phyloP scores from a whole-genome alignment of 2,113 vertebrate genomes.

The Saguinus imperator region DNA sequence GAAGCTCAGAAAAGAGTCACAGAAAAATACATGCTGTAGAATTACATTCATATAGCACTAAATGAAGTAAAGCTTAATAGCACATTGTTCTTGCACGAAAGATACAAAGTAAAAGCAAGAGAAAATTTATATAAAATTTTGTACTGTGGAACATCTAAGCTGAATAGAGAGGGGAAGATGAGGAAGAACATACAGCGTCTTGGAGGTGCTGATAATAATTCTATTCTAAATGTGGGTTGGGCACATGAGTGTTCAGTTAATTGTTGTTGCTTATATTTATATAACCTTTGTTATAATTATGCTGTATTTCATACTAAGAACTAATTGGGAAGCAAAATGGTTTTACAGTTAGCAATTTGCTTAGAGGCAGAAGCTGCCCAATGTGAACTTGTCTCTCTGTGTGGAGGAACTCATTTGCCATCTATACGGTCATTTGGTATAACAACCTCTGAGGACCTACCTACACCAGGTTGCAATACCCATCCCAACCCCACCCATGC shows the following conservation, averaged over 20 bases:
- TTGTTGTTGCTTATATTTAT: background rate
- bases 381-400: background rate
- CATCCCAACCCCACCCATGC: background rate
- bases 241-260: background rate
- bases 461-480: background rate
- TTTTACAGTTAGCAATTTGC: background rate
- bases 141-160: background rate
- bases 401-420: background rate
- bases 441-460: background rate
- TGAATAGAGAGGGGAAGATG: background rate
- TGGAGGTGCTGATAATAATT: background rate
- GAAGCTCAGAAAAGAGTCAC: background rate
- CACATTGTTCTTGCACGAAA: background rate
- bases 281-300: background rate
- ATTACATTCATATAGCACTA: background rate
- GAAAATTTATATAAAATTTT: background rate
- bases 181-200: background rate
- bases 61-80: slow-evolving; percentile 2
- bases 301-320: background rate
- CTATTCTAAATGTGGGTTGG: background rate
- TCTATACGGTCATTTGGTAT: background rate
- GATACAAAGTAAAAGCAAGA: background rate
- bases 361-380: background rate
- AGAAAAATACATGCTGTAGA: background rate
- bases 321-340: background rate